Conservation (phyloP, 1,140 invertebrate species). For the Ceratosolen fusciceps region DNA sequence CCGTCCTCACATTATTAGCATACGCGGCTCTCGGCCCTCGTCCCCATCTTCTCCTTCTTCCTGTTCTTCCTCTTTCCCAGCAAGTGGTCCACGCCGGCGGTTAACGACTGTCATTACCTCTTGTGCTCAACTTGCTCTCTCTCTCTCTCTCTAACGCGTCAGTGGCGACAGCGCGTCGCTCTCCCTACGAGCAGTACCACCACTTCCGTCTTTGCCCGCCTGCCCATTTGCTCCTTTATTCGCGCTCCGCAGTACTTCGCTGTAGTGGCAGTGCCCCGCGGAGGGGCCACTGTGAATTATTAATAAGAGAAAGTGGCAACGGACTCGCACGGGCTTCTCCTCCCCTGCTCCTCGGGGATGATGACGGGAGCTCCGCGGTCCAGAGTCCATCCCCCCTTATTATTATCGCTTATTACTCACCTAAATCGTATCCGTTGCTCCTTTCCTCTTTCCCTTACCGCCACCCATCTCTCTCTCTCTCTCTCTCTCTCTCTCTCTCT, state of each 20-base stretch:
- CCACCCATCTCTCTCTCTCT: too few species aligned
- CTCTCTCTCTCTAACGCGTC: neutral
- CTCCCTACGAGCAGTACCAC: slow-evolving; percentile 26
- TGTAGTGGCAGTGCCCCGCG: neutral
- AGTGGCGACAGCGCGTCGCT: too few species aligned
- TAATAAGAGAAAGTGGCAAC: slow-evolving; percentile 29
- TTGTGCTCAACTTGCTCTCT: neutral
- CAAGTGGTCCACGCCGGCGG: slow-evolving; percentile 52
- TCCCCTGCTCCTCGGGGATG: neutral
- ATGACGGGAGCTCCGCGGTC: neutral
- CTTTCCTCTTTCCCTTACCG: too few species aligned
- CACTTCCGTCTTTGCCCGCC: slow-evolving; percentile 35
- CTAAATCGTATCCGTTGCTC: slow-evolving; percentile 6
- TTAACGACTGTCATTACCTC: slow-evolving; percentile 63
- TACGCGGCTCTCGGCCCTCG: slow-evolving; percentile 51
- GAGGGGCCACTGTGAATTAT: slow-evolving; percentile 35
- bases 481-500: too few species aligned
- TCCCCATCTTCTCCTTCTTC: neutral
- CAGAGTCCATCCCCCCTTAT: neutral
- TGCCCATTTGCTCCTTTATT: slow-evolving; percentile 46
- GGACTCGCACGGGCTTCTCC: slow-evolving; percentile 20
- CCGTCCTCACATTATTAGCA: slow-evolving; percentile 64
- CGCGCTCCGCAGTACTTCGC: slow-evolving; percentile 28
- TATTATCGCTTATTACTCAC: slow-evolving; percentile 28
- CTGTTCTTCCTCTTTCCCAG: slow-evolving; percentile 29